Percentiles rank a stretch among this genome's conserved stretches.
Conservation (phyloP, 2,797 vertebrate genomes). For the Cyclura pinguis region DNA sequence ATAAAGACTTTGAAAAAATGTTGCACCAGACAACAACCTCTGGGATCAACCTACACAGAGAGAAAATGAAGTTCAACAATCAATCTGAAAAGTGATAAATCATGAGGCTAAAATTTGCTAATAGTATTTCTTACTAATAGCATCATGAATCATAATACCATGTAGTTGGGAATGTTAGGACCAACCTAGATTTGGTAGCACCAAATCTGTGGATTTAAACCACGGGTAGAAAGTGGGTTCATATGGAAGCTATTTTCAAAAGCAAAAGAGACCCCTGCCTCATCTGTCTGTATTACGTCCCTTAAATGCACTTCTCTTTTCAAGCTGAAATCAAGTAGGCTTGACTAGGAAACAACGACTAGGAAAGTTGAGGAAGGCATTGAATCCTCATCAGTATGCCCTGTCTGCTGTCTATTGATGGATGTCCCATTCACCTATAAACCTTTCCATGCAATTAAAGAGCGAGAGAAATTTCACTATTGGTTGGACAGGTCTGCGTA, state of each 20-base stretch:
- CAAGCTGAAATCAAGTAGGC: no score
- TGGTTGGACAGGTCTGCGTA: no score
- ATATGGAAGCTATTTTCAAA: no score
- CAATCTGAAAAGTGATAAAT: not conserved
- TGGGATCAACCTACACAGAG: not conserved
- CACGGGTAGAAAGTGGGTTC: not conserved
- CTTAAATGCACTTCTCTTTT: no score
- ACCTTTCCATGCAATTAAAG: not conserved
- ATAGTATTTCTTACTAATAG: not conserved
- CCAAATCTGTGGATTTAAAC: not conserved
- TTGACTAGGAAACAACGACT: no score
- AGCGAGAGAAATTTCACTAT: no score
- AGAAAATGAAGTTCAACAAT: not conserved
- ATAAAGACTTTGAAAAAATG: not conserved
- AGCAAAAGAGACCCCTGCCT: no score
- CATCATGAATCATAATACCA: not conserved
- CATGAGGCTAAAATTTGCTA: not conserved
- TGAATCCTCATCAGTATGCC: not conserved
- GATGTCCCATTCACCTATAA: no score
- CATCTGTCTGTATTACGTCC: no score
- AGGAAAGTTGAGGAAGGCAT: no score
- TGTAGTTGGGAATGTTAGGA: not conserved
- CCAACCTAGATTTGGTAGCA: not conserved
- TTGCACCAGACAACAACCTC: conserved; percentile 11
- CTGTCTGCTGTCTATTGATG: not conserved